Evolutionary conservation across 2,888 invertebrate genomes (phyloP), one percentile per base, ranked within the genome.

Genomic region (Nemotelus pantherinus): DNA sequence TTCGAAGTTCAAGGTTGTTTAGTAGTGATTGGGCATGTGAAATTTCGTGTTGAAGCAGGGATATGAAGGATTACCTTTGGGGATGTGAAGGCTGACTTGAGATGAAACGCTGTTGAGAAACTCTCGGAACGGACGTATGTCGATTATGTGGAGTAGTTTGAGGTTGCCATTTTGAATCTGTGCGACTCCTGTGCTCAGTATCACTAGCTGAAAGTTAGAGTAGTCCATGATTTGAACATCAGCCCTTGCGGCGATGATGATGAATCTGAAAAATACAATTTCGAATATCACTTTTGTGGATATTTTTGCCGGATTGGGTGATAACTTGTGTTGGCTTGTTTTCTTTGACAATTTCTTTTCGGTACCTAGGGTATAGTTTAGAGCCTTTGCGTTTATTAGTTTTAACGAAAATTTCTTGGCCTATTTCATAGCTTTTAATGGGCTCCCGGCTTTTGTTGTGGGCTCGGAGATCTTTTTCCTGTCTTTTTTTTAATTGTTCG

Each of bases 181-280:
- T 58, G 58, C 58, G 4, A 25, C 25, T 58, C 58, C 58, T 4
- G 25, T 58, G 6, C 25, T 58, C 4, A 58, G n/a, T n/a, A 25
- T 25, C 4, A n/a, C 9, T 4, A 2, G 25, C 25, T 58, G n/a
- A 1, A 2, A 58, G 4, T 58, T 58, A 4, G 58, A n/a, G 25
- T 58, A 58, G n/a, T 58, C 25, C 4, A 58, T 58, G 4, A 58
- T 58, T 58, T 58, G 58, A 4, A 58, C n/a, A 4, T 58, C 58
- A 1, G 58, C 58, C 9, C 39, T 41, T 60, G 25, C 25, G 10
- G 58, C n/a, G 9, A n/a, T 7, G 4, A 58, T 4, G 58, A n/a
- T 1, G n/a, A 25, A n/a, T n/a, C n/a, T 58, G n/a, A n/a, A 58
- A 58, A n/a, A 58, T 25, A 1, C 25, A 25, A 25, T 25, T 25